phyloP scores from a whole-genome alignment of 2,113 vertebrate species.

The Poecilia latipinna region DNA sequence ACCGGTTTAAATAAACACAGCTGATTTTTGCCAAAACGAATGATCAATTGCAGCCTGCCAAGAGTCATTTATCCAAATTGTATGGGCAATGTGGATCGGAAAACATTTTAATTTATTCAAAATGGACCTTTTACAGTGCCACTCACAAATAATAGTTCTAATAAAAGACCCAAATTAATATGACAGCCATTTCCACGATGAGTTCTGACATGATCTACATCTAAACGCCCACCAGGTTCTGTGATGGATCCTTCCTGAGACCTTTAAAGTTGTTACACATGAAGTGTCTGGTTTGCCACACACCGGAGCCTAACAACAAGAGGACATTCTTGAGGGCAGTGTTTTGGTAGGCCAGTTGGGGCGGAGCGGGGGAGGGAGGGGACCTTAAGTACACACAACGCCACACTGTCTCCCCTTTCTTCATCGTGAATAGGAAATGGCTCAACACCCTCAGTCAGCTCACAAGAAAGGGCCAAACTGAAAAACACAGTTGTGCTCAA shows the following conservation, averaged over 20 bases:
- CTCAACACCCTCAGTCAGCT: slow-evolving; percentile 49
- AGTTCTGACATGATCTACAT: background rate
- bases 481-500: slow-evolving; percentile 16
- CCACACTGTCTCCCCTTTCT: slow-evolving; percentile 23
- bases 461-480: slow-evolving; percentile 38
- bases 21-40: no score
- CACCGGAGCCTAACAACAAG: slow-evolving; percentile 17
- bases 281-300: slow-evolving; percentile 18
- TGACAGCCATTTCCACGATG: background rate
- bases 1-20: no score
- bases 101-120: no score
- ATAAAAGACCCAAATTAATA: background rate
- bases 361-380: slow-evolving; percentile 3
- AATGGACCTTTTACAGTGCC: no score
- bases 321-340: slow-evolving; percentile 31
- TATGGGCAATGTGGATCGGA: no score
- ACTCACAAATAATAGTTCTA: no score
- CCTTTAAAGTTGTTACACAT: slow-evolving; percentile 6
- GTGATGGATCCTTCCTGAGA: background rate
- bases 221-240: slow-evolving; percentile 1
- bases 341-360: slow-evolving; percentile 34
- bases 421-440: slow-evolving; percentile 39
- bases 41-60: no score
- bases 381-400: slow-evolving; percentile 44
- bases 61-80: no score